Evolutionary conservation across 2,113 vertebrate species (phyloP), one percentile per base, ranked within the genome.

Genomic region (Hemibagrus wyckioides): DNA sequence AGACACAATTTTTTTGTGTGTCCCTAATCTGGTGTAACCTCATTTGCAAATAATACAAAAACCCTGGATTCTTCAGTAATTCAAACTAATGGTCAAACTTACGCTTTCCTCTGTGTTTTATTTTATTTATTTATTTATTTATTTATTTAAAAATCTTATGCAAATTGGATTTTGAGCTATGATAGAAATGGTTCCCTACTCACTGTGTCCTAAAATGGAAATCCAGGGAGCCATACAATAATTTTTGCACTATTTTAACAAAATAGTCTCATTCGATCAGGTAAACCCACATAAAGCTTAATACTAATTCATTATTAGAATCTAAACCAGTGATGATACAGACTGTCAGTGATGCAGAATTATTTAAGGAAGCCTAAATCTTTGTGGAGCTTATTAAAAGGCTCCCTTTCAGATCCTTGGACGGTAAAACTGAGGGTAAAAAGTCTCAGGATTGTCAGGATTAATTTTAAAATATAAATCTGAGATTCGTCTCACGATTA

Each of bases 371-470:
- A 17, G 41, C 4, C 11, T 28, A 48, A 76, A 76, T 48, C 41
- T 76, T 76, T 76, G 73, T 28, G 73, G 73, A n/a, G 15, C 44
- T 50, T n/a, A 76, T 76, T 76, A 50, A 48, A 76, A 44, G n/a
- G 44, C 41, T 76, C 5, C 0, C 10, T 28, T 13, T 50, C 13
- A 17, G 41, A 17, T 76, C 41, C 23, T n/a, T n/a, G n/a, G n/a
- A n/a, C n/a, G n/a, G n/a, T n/a, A n/a, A n/a, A n/a, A n/a, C 44
- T 44, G 23, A 39, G 28, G 71, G 23, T 36, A 75, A 75, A 44
- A 33, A 69, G 30, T 39, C 33, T 63, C 28, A 11, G 11, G 8
- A 2, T 8, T 71, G 33, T 17, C 10, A 71, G 33, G 6, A 69
- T 67, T 33, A 67, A 30, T 6, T 30, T 5, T 69, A 33, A 69